These are phyloP conservation scores for Atta texana DNA, from an alignment of 1,140 invertebrate genomes.

Conservation along the genomic window DNA sequence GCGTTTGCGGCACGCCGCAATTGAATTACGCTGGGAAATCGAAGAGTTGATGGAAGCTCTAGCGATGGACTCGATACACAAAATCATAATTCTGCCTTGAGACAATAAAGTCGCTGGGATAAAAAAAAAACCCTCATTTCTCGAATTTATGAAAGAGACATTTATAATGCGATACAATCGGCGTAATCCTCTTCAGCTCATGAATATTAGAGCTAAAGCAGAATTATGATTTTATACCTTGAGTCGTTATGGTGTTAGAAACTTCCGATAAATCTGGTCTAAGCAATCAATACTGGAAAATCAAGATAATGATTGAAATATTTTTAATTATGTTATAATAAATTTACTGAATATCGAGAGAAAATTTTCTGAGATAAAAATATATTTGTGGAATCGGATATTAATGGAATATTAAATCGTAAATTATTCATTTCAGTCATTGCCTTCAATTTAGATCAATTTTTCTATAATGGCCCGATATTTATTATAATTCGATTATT, in stretches of 20 bases:
- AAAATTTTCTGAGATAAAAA: not conserved
- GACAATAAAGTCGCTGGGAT: not conserved
- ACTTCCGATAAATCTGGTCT: conserved; percentile 38
- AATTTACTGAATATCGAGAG: not conserved
- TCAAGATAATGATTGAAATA: not conserved
- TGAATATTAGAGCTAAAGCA: not conserved
- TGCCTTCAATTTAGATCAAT: not conserved
- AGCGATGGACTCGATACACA: not conserved
- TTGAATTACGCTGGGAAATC: conserved; percentile 24
- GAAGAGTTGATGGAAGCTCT: conserved; percentile 47
- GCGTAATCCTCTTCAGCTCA: not conserved
- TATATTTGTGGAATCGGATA: not conserved
- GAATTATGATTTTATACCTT: not conserved
- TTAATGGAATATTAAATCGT: not conserved
- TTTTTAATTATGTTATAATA: not conserved
- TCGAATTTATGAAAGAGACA: not conserved
- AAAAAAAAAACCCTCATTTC: not conserved
- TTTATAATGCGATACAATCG: no score
- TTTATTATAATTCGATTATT: not conserved
- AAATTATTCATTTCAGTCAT: not conserved
- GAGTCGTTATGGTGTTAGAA: not conserved
- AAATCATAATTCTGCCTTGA: conserved; percentile 23
- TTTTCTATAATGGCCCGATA: not conserved
- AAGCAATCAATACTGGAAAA: not conserved
- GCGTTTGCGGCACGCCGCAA: conserved; percentile 47